phyloP scores from a whole-genome alignment of 2,888 invertebrate species.

The Drosophila antonietae region DNA sequence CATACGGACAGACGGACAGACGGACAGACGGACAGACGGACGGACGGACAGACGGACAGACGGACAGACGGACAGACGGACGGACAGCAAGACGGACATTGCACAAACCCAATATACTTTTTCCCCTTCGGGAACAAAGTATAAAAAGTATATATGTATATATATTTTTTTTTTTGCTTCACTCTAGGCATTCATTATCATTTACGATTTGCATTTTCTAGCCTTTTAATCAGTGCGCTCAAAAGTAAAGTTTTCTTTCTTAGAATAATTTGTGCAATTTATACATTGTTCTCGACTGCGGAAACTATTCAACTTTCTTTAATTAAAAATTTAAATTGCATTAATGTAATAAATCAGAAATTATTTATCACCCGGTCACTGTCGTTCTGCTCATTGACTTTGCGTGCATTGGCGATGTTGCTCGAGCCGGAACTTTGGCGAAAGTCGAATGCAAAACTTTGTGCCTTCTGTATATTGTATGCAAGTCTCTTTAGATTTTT shows the following conservation, averaged over 20 bases:
- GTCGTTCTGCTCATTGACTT: slow-evolving; percentile 23
- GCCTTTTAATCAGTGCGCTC: slow-evolving; percentile 6
- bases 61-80: no score
- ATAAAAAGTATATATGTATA: no score
- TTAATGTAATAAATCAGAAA: slow-evolving; percentile 55
- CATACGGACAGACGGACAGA: no score
- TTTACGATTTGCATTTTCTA: not conserved
- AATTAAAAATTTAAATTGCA: slow-evolving; percentile 66
- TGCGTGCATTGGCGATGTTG: slow-evolving; percentile 7
- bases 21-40: no score
- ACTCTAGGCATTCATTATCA: not conserved
- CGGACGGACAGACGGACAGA: no score
- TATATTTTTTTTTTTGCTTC: not conserved
- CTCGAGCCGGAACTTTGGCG: not conserved
- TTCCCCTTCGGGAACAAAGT: no score
- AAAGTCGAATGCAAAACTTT: slow-evolving; percentile 32
- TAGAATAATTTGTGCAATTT: slow-evolving; percentile 18
- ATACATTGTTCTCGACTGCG: slow-evolving; percentile 11
- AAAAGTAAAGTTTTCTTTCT: slow-evolving; percentile 41
- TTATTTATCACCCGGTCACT: slow-evolving; percentile 52
- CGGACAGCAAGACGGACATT: no score
- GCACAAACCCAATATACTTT: no score
- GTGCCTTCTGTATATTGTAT: slow-evolving; percentile 26
- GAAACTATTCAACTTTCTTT: slow-evolving; percentile 57
- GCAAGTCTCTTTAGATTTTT: slow-evolving; percentile 31